Evolutionary conservation across 2,113 vertebrate genomes (phyloP), one percentile per base, ranked within the genome.

Genomic region (Cavia porcellus): DNA sequence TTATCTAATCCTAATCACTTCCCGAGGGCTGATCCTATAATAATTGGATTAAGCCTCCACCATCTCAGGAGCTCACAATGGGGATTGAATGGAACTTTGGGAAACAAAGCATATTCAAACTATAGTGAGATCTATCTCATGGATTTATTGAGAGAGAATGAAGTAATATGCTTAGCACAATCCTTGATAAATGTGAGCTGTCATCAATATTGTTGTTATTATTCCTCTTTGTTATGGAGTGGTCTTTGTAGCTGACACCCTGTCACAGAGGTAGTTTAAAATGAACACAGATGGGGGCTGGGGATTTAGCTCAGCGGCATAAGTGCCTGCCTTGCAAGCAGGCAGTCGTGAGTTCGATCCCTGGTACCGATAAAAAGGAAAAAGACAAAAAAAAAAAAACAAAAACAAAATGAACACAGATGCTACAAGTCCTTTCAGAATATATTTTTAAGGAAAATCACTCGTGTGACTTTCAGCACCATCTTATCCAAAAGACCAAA

Each of bases 391-490:
- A n/a, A n/a, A n/a, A n/a, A n/a, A n/a, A n/a, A n/a, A n/a, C n/a
- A n/a, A n/a, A n/a, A n/a, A n/a, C n/a, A 86, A 84, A 89, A 11
- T 64, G 50, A 61, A 90, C 35, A 7, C 28, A 89, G 32, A 87
- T 19, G 66, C 4, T 20, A 38, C 28, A 87, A 42, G 42, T 25
- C 42, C 47, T 70, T 90, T 72, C 22, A 7, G 74, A 64, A 77
- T 30, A 35, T 19, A 88, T 35, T 96, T 94, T 35, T 70, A 91
- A 80, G 57, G 47, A 94, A 96, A 97, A 84, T 72, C 52, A 64
- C 86, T 84, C 11, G 32, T 77, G 47, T 45, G 52, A 57, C 74
- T 81, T 82, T 91, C 5, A 88, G 22, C 10, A 19, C 13, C 81
- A 10, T 64, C 42, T 80, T 83, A 96, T 50, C 52, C 24, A 45